Conservation (phyloP, 2,797 vertebrate species). For the Megalops cyprinoides region DNA sequence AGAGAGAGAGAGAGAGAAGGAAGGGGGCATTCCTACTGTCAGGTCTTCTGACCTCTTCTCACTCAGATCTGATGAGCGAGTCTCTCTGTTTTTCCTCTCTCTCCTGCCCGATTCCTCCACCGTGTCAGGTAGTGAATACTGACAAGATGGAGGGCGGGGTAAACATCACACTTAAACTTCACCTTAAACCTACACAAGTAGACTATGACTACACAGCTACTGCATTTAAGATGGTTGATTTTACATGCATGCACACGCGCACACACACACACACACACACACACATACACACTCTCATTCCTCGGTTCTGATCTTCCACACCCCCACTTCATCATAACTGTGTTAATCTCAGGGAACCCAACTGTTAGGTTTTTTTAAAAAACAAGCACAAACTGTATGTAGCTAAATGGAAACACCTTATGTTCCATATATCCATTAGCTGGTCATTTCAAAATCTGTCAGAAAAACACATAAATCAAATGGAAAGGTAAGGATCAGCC, state of each 20-base stretch:
- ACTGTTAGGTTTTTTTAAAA: background rate
- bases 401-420: background rate
- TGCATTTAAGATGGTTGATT: background rate
- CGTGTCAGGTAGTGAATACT: constrained; percentile 8
- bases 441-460: background rate
- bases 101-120: background rate
- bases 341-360: no score
- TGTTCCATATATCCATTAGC: background rate
- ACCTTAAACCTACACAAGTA: background rate
- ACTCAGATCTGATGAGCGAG: constrained; percentile 17
- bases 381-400: no score
- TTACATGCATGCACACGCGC: background rate
- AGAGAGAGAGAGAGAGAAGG: background rate
- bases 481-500: background rate
- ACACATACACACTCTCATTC: background rate
- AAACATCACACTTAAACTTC: background rate
- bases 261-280: constrained; percentile 1
- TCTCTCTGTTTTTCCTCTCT: background rate
- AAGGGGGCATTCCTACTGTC: background rate
- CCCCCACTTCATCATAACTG: background rate
- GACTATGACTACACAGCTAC: background rate
- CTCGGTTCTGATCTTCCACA: background rate
- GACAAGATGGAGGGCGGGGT: constrained; percentile 3
- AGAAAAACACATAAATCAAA: background rate
- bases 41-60: constrained; percentile 17